Evolutionary conservation across 1,140 invertebrate genomes (phyloP), one percentile per base, ranked within the genome.

Genomic region (Drosophila willistoni): DNA sequence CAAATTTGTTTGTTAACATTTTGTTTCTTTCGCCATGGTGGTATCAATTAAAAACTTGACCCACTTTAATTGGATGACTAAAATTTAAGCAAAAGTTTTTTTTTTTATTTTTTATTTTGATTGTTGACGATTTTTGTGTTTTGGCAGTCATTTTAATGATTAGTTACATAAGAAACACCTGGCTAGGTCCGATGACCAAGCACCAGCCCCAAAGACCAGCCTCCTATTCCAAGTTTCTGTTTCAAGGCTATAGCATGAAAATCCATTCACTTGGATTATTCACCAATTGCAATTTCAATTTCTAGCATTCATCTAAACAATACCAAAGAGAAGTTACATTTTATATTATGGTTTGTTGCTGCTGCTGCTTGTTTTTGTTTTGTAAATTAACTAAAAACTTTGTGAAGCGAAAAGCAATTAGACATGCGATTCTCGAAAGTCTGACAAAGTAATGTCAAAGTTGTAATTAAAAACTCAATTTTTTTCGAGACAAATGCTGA

Each of bases 371-470:
- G 7, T 9, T 29, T 62, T 78, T 78, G 64, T 73, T 69, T 29
- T 76, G 73, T 63, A 73, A 72, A 71, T 64, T 29, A 47, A 71
- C 67, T 67, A 64, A 67, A 67, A 59, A 59, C 33, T 62, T 39
- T 44, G 36, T 70, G 69, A 79, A 79, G 77, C 77, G 77, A 69
- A 79, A 73, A 76, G 70, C 77, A 79, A 79, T 77, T 79, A 77
- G 77, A 76, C 77, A 79, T 79, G 77, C 77, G 69, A 79, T 79
- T 77, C 73, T 79, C 63, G 77, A 79, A 79, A 77, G 77, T 77
- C 13, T 62, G 19, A 6, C n/a, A 41, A 73, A 34, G 65, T 76
- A 66, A 60, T 79, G 77, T 79, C 77, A 79, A 68, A 76, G 64
- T 77, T 71, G 73, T 76, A 79, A 79, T 79, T 73, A 77, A 76